Base-by-base conservation (phyloP, 2,888 invertebrate genomes). In the Chorisops tibialis region DNA sequence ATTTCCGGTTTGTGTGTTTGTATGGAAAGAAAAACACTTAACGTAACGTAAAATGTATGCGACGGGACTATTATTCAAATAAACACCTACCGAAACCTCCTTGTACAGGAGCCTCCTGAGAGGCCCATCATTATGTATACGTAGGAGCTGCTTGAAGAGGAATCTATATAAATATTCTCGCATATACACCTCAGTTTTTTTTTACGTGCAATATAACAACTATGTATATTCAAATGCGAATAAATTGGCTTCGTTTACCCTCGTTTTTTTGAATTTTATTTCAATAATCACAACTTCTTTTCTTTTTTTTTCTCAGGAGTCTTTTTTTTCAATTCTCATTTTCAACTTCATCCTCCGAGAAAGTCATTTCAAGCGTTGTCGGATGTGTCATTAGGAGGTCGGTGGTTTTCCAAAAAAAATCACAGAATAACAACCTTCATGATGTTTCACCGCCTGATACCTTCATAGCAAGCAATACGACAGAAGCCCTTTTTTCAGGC, bases 41-140 rank as follows among this genome's bases (percentile, higher is more conserved):
- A 50, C 49, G 49, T 50, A 30, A 30, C 49, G 35, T 50, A 30
- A 50, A 50, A 50, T 50, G 49, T 50, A 30, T 50, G 30, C 49
- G 35, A 24, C 14, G 49, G 30, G 49, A 50, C 49, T 16, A 50
- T 50, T 50, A 50, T 50, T 50, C 49, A 50, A 50, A 30, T 50
- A 50, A 50, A 50, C 49, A 50, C 49, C 49, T 50, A 19, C 16
- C 18, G n/a, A n/a, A n/a, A 5, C 21, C 30, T 30, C 3, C 30
- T 9, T 30, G 30, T 30, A n/a, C n/a, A n/a, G n/a, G n/a, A n/a
- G n/a, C n/a, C n/a, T n/a, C n/a, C n/a, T n/a, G n/a, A n/a, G n/a
- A n/a, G n/a, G n/a, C n/a, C n/a, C n/a, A n/a, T n/a, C n/a, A n/a
- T n/a, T n/a, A n/a, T n/a, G n/a, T n/a, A n/a, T n/a, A n/a, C n/a